Evolutionary conservation across 2,888 invertebrate species (phyloP).

Genomic region (Drosophila koepferae): DNA sequence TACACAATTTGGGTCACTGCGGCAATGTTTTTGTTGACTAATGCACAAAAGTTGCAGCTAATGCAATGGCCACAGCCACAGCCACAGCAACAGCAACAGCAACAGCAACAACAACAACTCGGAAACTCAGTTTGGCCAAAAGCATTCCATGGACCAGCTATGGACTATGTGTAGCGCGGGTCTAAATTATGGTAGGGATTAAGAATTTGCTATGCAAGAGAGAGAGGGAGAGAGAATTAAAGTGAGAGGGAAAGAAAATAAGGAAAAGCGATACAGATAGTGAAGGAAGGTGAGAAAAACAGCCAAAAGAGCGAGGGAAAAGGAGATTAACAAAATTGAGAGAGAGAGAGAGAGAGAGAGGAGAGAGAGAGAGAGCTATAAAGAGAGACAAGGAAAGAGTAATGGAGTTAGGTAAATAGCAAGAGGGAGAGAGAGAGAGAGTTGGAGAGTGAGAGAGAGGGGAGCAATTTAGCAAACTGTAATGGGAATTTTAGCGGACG

Average conservation of each 20-base stretch:
- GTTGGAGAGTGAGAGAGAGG: not conserved
- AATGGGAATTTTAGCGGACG: too few species aligned
- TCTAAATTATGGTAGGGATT: not conserved
- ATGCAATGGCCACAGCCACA: conserved; percentile 20
- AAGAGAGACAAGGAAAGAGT: too few species aligned
- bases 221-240: too few species aligned
- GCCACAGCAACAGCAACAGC: conserved; percentile 15
- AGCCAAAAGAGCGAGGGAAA: not conserved
- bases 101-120: conserved; percentile 14
- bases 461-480: too few species aligned
- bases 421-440: not conserved
- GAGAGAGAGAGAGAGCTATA: not conserved
- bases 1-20: conserved; percentile 76
- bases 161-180: not conserved
- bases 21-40: conserved; percentile 75
- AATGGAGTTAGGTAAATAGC: not conserved
- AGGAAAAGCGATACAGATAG: too few species aligned
- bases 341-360: not conserved
- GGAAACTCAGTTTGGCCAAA: conserved; percentile 18
- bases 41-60: conserved; percentile 54
- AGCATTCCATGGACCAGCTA: conserved; percentile 34
- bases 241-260: not conserved
- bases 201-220: not conserved
- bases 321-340: not conserved
- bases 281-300: too few species aligned